phyloP scores from a whole-genome alignment of 2,888 invertebrate species.

The Lithosia quadra region DNA sequence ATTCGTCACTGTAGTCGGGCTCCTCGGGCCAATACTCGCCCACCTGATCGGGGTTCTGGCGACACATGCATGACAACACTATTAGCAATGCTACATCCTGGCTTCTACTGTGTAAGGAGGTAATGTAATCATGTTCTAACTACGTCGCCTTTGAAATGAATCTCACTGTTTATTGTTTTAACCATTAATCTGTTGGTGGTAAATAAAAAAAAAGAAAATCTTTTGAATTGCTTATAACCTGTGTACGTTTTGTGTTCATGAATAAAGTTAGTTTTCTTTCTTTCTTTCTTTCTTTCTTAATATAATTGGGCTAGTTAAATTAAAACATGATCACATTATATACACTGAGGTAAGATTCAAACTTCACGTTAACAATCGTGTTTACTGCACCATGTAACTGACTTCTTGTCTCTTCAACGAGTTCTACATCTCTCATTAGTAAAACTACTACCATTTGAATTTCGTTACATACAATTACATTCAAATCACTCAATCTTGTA shows the following conservation, averaged over 20 bases:
- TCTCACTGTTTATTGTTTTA: background rate
- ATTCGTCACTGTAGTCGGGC: constrained; percentile 83
- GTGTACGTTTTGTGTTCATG: no score
- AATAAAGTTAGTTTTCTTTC: no score
- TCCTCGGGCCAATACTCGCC: constrained; percentile 81
- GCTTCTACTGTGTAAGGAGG: constrained; percentile 40
- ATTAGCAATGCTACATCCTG: constrained; percentile 73
- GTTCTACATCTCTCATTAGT: background rate
- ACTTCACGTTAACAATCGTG: constrained; percentile 33
- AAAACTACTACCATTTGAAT: background rate
- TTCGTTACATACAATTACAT: background rate
- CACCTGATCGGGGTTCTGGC: constrained; percentile 72
- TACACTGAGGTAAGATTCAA: constrained; percentile 18
- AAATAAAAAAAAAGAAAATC: no score
- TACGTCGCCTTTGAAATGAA: background rate
- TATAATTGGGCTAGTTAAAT: background rate
- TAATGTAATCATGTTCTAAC: constrained; percentile 28
- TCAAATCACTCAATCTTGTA: constrained; percentile 9
- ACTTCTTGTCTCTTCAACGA: background rate
- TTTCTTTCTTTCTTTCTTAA: no score
- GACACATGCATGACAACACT: constrained; percentile 71
- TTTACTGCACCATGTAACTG: constrained; percentile 18
- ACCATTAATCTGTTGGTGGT: no score
- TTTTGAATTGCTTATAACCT: no score
- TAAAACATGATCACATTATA: constrained; percentile 30